Conservation (phyloP, 1,140 invertebrate genomes). For the Panagrolaimus sp. region DNA sequence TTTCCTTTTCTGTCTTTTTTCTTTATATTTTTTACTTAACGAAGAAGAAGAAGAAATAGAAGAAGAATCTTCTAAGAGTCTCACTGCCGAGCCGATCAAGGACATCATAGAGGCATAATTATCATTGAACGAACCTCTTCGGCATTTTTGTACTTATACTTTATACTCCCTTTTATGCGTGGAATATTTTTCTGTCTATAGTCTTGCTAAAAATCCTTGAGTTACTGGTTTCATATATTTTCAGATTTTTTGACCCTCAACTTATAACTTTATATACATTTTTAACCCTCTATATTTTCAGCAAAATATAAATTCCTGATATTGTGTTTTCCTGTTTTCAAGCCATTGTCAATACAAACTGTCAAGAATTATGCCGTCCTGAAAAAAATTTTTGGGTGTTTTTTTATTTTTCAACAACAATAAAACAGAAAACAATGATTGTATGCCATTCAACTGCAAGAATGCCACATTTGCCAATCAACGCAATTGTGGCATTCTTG, state of each 20-base stretch:
- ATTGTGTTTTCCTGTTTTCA: neutral
- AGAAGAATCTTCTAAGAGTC: neutral
- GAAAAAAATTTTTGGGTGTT: neutral
- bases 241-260: neutral
- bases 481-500: neutral
- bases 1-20: neutral
- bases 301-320: neutral
- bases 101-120: constrained; percentile 12
- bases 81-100: neutral
- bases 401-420: neutral
- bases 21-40: neutral
- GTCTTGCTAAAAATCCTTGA: neutral
- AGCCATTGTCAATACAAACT: neutral
- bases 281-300: neutral
- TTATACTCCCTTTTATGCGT: neutral
- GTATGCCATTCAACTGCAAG: neutral
- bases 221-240: neutral
- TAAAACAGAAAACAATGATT: constrained; percentile 4
- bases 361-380: neutral
- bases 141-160: constrained; percentile 14
- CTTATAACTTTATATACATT: neutral
- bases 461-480: constrained; percentile 5
- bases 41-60: too few relatives aligned
- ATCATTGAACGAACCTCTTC: constrained; percentile 11
- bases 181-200: neutral